Conservation (phyloP, 2,888 invertebrate species). For the Drosophila anceps region DNA sequence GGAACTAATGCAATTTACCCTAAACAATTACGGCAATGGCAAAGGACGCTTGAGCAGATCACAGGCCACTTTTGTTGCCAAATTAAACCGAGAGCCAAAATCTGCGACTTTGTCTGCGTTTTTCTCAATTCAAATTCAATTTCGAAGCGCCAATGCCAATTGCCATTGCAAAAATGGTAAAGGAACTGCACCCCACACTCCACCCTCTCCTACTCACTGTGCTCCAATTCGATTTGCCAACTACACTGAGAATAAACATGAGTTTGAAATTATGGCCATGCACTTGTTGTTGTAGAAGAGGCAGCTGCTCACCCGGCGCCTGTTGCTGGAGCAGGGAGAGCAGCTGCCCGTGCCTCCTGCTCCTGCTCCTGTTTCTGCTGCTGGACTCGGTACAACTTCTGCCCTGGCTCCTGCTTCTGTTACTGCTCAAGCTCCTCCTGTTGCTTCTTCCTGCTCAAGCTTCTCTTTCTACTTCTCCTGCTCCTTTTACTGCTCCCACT, state of each 20-base stretch:
- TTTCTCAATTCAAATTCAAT: slow-evolving; percentile 71
- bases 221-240: slow-evolving; percentile 56
- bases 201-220: slow-evolving; percentile 8
- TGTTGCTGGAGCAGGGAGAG: not conserved
- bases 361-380: not conserved
- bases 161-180: slow-evolving; percentile 50
- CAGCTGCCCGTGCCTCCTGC: not conserved
- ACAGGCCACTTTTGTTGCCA: slow-evolving; percentile 34
- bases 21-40: slow-evolving; percentile 50
- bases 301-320: slow-evolving; percentile 15
- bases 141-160: slow-evolving; percentile 54
- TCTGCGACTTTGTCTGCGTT: slow-evolving; percentile 41
- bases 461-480: too few species aligned
- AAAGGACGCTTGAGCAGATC: slow-evolving; percentile 24
- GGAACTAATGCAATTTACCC: slow-evolving; percentile 52
- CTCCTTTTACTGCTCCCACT: too few species aligned
- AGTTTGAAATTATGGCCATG: slow-evolving; percentile 71
- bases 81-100: slow-evolving; percentile 33
- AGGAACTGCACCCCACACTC: slow-evolving; percentile 24
- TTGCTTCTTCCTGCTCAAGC: too few species aligned
- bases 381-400: not conserved
- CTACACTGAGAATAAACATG: slow-evolving; percentile 48
- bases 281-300: slow-evolving; percentile 58
- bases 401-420: too few species aligned
- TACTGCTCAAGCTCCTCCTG: too few species aligned